Evolutionary conservation across 2,888 invertebrate species (phyloP), one percentile per base, ranked within the genome.

Genomic region (Heliconius ethilla): DNA sequence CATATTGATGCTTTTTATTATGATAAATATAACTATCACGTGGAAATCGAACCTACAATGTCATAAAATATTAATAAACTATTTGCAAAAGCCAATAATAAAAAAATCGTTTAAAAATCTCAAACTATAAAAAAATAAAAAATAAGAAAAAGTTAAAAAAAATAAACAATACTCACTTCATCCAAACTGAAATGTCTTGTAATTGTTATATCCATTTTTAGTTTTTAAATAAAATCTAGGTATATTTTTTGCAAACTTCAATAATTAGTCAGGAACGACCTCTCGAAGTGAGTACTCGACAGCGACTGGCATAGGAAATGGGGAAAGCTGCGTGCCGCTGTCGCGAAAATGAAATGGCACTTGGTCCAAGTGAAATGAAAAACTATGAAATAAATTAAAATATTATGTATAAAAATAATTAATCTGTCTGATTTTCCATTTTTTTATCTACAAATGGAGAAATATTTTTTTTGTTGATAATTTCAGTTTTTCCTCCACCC

Each of bases 101-200:
- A 40, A 37, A 37, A 37, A 37, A 10, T 37, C 10, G 37, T 37
- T 37, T 10, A 37, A 9, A 55, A 2, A 22, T 45, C 5, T 22
- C 13, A 22, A 66, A 66, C 2, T 27, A 37, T 6, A 29, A 33
- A 67, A n/a, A 45, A 13, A n/a, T n/a, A 40, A 59, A 51, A 0
- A n/a, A 22, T 18, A 51, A 65, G 3, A 22, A 55, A 55, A n/a
- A n/a, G n/a, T n/a, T n/a, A n/a, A n/a, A n/a, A 69, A 59, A 27
- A 66, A 9, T n/a, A 40, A 83, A n/a, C 22, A 63, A 63, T 70
- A 91, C 93, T 92, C 81, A 94, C 94, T 87, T 95, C 95, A 79
- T 95, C 95, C 82, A 95, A 90, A 84, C 95, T 95, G 81, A 91
- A 95, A 83, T 95, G 94, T 84, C 94, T 92, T 3, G 93, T 94